phyloP scores from a whole-genome alignment of 2,888 invertebrate genomes.

The Mythimna loreyi region DNA sequence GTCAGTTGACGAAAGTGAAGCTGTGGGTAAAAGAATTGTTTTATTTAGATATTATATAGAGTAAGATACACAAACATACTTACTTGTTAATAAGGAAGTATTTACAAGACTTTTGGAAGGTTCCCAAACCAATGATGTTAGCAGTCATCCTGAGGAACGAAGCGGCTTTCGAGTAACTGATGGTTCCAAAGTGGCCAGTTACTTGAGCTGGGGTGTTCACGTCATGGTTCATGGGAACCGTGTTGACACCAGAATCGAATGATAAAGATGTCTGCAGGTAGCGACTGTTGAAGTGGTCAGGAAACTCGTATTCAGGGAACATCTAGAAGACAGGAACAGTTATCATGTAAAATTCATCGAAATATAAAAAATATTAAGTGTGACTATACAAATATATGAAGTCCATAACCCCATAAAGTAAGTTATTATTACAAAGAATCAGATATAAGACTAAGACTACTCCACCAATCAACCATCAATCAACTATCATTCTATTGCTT shows the following conservation, averaged over 20 bases:
- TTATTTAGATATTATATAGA: too few species aligned
- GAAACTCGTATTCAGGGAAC: constrained; percentile 91
- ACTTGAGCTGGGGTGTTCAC: constrained; percentile 92
- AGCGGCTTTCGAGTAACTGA: constrained; percentile 93
- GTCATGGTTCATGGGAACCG: constrained; percentile 91
- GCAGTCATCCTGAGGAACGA: constrained; percentile 84
- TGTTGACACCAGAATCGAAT: constrained; percentile 79
- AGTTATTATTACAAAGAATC: too few species aligned
- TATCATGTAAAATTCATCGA: too few species aligned
- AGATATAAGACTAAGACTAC: too few species aligned
- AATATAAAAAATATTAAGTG: background rate
- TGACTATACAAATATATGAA: too few species aligned
- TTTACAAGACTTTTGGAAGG: constrained; percentile 77
- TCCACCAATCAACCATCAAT: background rate
- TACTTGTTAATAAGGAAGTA: constrained; percentile 88
- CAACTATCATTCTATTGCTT: background rate
- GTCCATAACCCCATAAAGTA: too few species aligned
- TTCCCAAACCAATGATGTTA: constrained; percentile 79
- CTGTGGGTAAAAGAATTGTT: too few species aligned
- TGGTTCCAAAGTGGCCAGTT: constrained; percentile 92
- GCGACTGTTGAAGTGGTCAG: constrained; percentile 94
- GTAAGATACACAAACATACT: constrained; percentile 63
- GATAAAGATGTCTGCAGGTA: constrained; percentile 92
- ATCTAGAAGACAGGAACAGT: constrained; percentile 81
- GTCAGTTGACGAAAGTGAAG: too few species aligned